These are phyloP conservation scores for Embiotoca jacksoni DNA, from an alignment of 2,113 vertebrate genomes.

Conservation along the genomic window DNA sequence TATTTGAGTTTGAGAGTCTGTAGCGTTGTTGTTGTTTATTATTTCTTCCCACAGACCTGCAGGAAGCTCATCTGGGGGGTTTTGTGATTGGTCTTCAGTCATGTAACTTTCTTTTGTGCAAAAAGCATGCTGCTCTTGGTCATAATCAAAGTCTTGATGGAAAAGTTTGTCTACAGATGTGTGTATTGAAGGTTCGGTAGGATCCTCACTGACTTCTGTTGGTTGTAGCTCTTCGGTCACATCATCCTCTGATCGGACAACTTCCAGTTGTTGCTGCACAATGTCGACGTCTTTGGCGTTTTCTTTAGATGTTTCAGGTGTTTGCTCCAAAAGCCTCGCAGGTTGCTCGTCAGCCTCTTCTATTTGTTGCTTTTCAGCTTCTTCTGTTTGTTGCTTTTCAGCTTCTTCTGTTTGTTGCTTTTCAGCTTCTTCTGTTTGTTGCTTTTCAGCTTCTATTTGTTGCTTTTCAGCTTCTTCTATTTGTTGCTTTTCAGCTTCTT, in stretches of 20 bases:
- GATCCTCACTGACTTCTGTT: conserved; percentile 4
- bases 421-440: no score
- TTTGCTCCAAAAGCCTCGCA: conserved; percentile 8
- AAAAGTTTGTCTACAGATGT: not conserved
- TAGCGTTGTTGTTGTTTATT: not conserved
- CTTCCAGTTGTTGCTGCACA: conserved; percentile 22
- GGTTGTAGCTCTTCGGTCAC: conserved; percentile 6
- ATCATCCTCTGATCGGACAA: conserved; percentile 26
- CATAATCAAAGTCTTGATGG: not conserved
- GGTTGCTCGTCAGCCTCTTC: not conserved
- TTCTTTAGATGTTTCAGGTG: not conserved
- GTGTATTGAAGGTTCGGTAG: not conserved
- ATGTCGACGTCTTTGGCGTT: not conserved
- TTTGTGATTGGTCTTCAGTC: conserved; percentile 17
- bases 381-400: no score
- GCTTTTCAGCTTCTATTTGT: no score
- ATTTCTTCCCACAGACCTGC: conserved; percentile 11
- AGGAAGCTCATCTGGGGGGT: conserved; percentile 17
- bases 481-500: no score
- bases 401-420: no score
- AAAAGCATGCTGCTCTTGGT: not conserved
- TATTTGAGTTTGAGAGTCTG: conserved; percentile 21
- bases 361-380: no score
- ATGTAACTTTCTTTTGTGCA: not conserved
- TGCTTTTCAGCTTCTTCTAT: no score